These are phyloP conservation scores for Ips typographus DNA, from an alignment of 1,140 invertebrate genomes.

Conservation along the genomic window DNA sequence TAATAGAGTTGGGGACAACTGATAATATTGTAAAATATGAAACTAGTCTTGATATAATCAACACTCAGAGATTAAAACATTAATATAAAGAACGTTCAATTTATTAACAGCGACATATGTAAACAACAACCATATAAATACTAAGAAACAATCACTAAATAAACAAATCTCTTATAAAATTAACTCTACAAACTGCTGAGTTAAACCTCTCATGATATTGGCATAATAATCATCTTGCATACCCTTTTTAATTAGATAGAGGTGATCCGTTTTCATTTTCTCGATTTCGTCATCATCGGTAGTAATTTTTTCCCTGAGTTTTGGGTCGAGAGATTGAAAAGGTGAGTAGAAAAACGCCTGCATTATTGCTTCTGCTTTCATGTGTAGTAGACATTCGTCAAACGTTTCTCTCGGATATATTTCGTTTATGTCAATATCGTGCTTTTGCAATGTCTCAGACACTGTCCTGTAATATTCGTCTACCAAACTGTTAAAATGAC, in stretches of 20 bases:
- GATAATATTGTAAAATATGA: too few relatives aligned
- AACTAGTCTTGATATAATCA: too few relatives aligned
- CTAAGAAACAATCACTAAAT: not conserved
- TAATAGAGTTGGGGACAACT: too few relatives aligned
- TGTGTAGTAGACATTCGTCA: slow-evolving; percentile 27
- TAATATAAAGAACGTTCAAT: too few relatives aligned
- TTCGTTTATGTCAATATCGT: slow-evolving; percentile 21
- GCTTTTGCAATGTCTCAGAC: slow-evolving; percentile 42
- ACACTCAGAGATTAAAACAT: too few relatives aligned
- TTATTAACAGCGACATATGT: too few relatives aligned
- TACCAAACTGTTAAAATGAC: slow-evolving; percentile 46
- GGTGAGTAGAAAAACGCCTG: slow-evolving; percentile 11
- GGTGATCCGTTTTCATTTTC: not conserved
- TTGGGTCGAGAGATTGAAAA: not conserved
- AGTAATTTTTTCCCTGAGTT: slow-evolving; percentile 10
- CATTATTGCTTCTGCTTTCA: slow-evolving; percentile 21
- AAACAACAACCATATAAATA: too few relatives aligned
- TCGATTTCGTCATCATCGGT: not conserved
- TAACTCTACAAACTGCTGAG: slow-evolving; percentile 9
- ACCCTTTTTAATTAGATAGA: not conserved
- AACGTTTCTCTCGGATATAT: slow-evolving; percentile 32
- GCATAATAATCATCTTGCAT: slow-evolving; percentile 11
- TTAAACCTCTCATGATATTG: slow-evolving; percentile 5
- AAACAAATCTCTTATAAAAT: slow-evolving; percentile 1
- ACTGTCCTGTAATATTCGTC: slow-evolving; percentile 51